These are phyloP conservation scores for Aphelinus atriplicis DNA, from an alignment of 1,140 invertebrate species.

Conservation along the genomic window DNA sequence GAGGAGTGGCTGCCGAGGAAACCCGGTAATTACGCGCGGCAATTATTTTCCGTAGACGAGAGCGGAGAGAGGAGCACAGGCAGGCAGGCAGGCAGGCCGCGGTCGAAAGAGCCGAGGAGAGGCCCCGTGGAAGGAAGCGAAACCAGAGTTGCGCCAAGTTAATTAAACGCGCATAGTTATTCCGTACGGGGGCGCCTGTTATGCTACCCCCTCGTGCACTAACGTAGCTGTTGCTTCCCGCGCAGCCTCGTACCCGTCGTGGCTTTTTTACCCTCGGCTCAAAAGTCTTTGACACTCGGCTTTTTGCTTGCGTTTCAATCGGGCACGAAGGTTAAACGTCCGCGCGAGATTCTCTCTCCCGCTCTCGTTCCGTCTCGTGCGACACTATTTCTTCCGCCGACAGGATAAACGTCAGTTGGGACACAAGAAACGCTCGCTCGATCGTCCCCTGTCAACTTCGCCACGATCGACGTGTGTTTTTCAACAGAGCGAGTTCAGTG, in stretches of 20 bases:
- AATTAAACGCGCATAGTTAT: conserved; percentile 54
- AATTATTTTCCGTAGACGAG: conserved; percentile 52
- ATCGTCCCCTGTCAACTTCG: no score
- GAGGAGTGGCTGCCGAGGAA: conserved; percentile 21
- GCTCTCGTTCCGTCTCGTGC: no score
- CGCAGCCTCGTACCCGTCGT: not conserved
- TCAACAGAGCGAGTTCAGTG: no score
- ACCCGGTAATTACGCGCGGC: conserved; percentile 52
- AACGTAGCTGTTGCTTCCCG: not conserved
- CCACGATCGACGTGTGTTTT: no score
- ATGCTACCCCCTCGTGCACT: no score
- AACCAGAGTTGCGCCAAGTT: conserved; percentile 54
- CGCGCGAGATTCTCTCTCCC: not conserved
- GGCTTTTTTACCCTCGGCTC: not conserved
- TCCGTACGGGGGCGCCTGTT: conserved; percentile 18
- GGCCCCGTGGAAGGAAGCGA: conserved; percentile 34
- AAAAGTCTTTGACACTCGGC: not conserved
- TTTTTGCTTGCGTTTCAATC: not conserved
- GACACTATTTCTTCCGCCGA: no score
- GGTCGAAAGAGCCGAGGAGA: not conserved
- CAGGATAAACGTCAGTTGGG: no score
- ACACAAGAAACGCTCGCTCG: no score
- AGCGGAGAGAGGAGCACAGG: conserved; percentile 25
- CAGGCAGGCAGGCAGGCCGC: not conserved
- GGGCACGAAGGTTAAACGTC: not conserved